Percentiles rank a stretch among this genome's conserved stretches.
phyloP scores from a whole-genome alignment of 1,140 invertebrate species.

The Linepithema humile region DNA sequence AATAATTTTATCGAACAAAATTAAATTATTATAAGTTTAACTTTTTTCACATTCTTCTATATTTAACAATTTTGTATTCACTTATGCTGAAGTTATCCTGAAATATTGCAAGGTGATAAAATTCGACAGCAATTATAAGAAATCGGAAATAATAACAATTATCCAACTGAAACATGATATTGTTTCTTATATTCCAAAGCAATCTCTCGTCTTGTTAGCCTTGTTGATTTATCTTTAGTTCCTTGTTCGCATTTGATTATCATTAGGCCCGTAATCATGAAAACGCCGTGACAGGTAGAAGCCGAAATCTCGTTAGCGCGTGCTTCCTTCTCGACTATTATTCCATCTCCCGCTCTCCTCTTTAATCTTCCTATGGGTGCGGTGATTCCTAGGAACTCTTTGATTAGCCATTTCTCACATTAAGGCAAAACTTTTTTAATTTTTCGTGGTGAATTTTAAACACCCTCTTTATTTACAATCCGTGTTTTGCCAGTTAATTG shows the following conservation, averaged over 20 bases:
- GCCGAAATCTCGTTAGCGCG: slow-evolving; percentile 35
- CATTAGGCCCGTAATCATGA: neutral
- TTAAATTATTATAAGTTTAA: neutral
- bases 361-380: slow-evolving; percentile 10
- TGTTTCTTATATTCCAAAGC: neutral
- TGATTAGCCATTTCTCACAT: neutral
- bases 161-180: neutral
- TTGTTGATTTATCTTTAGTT: too few relatives aligned
- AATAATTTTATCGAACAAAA: neutral
- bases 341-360: neutral
- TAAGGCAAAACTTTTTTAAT: neutral
- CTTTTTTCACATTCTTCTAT: neutral
- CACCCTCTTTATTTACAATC: neutral
- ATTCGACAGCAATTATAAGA: neutral
- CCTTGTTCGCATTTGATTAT: neutral
- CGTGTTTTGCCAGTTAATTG: neutral
- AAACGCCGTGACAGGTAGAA: slow-evolving; percentile 14
- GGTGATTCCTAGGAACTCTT: neutral
- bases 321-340: slow-evolving; percentile 21
- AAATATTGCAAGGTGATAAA: too few relatives aligned
- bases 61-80: neutral
- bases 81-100: neutral
- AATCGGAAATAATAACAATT: neutral
- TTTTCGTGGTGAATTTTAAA: neutral
- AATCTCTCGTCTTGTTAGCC: neutral